Evolutionary conservation across 2,113 vertebrate genomes (phyloP), one percentile per base, ranked within the genome.

Genomic region (Eclectus roratus): DNA sequence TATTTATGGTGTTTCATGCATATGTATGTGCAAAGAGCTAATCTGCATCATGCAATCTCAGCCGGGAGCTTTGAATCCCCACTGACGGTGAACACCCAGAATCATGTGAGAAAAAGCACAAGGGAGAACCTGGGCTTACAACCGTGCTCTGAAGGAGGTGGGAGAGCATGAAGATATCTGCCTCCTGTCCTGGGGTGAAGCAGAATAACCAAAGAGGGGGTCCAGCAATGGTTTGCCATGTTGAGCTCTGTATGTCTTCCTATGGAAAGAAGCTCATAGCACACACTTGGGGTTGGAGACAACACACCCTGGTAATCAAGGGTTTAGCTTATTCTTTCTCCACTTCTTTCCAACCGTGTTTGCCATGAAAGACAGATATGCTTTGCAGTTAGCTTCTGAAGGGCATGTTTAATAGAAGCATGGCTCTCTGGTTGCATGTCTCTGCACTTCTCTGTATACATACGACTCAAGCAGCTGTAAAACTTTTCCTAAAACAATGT

Each of bases 1-100:
- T 96, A 95, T 97, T 97, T 93, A 58, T 35, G 91, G 86, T 55
- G 31, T 96, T 94, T 94, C 96, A 96, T 97, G 92, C 94, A 97
- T 96, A 96, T 97, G 96, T 53, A 97, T 95, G 89, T 73, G 91
- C 66, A 72, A 93, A 46, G 92, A 91, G 53, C 89, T 96, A 72
- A 97, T 91, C 44, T 94, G 91, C 92, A 89, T 94, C 86, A 16
- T 47, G 80, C 77, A 31, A 84, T 53, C 3, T 1, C 69, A 94
- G 85, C 88, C 44, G 23, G 90, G 93, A 96, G 88, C 93, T 92
- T 88, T 5, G 56, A 84, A 71, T 96, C 72, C 83, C 47, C 41
- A 27, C 73, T 23, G 90, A 83, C 41, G 78, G 47, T 8, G 33
- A 90, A 81, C 72, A 92, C 47, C 33, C 61, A 33, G 60, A 80